Base-by-base conservation (phyloP, 2,888 invertebrate genomes). In the Aquatica leii region DNA sequence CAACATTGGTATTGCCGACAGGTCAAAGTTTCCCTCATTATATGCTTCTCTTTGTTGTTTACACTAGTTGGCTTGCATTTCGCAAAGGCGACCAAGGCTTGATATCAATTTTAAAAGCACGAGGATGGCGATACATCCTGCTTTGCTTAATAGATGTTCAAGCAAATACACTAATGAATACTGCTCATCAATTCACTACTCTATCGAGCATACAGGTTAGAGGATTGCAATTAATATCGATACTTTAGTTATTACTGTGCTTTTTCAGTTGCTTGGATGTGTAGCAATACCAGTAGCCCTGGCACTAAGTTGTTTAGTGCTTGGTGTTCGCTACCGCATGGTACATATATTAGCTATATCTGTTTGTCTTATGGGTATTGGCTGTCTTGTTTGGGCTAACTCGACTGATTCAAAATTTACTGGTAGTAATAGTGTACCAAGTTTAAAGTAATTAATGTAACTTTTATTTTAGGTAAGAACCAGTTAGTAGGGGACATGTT, bases 61-160 rank as follows among this genome's bases (percentile, higher is more conserved):
- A 91, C 78, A 90, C 91, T 48, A 90, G 91, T 59, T 87, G 89
- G 80, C 82, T 94, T 74, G 87, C 92, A 1, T 92, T 91, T 81
- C 86, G 88, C 71, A 87, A 88, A 65, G 84, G 84, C 4, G 86
- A 87, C 46, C 82, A 84, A 60, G 86, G 86, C 63, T 80, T 92
- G 43, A 84, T 88, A 70, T 84, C 87, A 50, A 86, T 89, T 48
- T 80, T 93, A 68, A 85, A 86, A 72, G 85, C 86, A 75, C 86
- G 90, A 78, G 92, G 89, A 76, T 93, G 91, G 90, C 86, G 92
- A 70, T 89, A 94, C 73, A 82, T 93, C 65, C 81, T 94, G 68
- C 85, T 94, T n/a, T 92, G 93, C 24, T 81, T 89, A 52, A 85
- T 93, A 65, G 94, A 95, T 77, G 94, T 95, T n/a, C 92, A 94